Percentiles rank a stretch among this genome's conserved stretches.
Evolutionary conservation across 1,140 invertebrate species (phyloP).

Genomic region (Contarinia nasturtii): DNA sequence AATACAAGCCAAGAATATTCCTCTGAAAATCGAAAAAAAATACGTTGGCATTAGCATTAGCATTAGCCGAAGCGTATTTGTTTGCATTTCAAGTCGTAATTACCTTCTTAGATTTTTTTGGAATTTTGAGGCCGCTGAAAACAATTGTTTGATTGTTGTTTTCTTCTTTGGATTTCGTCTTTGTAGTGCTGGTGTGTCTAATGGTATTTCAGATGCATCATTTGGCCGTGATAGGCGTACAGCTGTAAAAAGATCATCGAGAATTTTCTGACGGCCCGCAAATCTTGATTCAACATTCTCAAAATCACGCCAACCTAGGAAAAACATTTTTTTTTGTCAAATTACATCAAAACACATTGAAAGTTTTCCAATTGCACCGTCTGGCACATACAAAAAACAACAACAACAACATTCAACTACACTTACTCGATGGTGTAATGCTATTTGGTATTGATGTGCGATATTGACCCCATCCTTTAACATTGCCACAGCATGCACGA

Average conservation of each 20-base stretch:
- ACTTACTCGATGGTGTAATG: conserved; percentile 77
- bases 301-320: conserved; percentile 58
- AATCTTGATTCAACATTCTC: conserved; percentile 39
- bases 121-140: conserved; percentile 85
- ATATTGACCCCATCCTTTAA: conserved; percentile 76
- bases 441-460: conserved; percentile 53
- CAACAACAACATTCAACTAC: not conserved
- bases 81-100: too few species aligned
- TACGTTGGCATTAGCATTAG: too few species aligned
- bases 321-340: too few species aligned
- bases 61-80: too few species aligned
- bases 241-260: conserved; percentile 58
- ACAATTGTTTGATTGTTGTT: conserved; percentile 83
- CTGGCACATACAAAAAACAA: not conserved
- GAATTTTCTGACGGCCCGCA: conserved; percentile 41
- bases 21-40: too few species aligned
- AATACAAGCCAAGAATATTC: conserved; percentile 79
- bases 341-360: not conserved
- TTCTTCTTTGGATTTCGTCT: conserved; percentile 57
- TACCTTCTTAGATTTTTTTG: conserved; percentile 79
- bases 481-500: conserved; percentile 65
- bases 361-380: too few species aligned
- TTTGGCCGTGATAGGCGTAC: conserved; percentile 42
- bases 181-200: conserved; percentile 35
- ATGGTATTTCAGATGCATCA: conserved; percentile 29